These are phyloP conservation scores for Beroe forskalii DNA, from an alignment of 37 sponge, comb jelly and placozoan species.

Conservation along the genomic window DNA sequence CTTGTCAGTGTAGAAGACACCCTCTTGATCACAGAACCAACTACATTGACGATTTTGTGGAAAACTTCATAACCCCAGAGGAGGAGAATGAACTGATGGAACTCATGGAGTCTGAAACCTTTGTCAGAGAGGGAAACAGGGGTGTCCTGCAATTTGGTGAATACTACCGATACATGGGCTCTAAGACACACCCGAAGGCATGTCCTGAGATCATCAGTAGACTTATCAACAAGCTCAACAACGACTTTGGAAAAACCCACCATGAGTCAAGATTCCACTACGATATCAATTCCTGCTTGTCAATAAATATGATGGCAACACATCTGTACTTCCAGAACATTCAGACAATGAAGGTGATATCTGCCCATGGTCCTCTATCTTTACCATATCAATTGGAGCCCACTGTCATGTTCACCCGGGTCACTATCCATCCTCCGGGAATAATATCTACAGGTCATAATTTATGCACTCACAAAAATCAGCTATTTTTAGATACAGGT, in stretches of 20 bases:
- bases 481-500: too few species aligned
- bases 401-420: too few species aligned
- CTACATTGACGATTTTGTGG: background rate
- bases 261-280: too few species aligned
- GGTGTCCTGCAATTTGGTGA: background rate
- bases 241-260: background rate
- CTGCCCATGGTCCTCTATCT: background rate
- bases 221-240: background rate
- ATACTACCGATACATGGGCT: background rate
- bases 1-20: background rate
- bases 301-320: too few species aligned
- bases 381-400: background rate
- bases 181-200: background rate
- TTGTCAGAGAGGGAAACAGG: background rate
- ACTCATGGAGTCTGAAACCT: background rate
- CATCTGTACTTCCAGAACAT: background rate
- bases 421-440: too few species aligned
- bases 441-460: too few species aligned
- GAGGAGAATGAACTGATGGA: background rate
- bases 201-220: too few species aligned
- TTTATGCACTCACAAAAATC: too few species aligned
- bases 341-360: background rate
- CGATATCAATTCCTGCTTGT: too few species aligned
- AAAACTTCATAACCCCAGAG: background rate
- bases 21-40: background rate